These are phyloP conservation scores for Montipora capitata DNA, from an alignment of 92 coral and sea anemone genomes.

Conservation along the genomic window DNA sequence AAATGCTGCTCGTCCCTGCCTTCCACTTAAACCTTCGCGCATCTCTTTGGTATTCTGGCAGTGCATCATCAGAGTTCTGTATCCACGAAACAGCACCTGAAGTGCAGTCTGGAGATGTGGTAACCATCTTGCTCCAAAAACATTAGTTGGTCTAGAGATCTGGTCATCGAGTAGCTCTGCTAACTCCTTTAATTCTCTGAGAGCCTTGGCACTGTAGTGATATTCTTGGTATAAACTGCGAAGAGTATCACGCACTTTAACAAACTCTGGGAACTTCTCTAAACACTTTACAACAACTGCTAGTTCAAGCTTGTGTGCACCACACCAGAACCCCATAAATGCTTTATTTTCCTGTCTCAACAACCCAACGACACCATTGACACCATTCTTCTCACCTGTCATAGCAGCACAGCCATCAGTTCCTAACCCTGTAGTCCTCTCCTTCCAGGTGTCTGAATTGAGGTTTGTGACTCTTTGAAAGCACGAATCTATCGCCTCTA, in stretches of 20 bases:
- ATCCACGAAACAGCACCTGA: constrained; percentile 17
- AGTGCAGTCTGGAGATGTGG: constrained; percentile 44
- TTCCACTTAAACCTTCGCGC: not conserved
- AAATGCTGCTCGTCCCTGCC: constrained; percentile 16
- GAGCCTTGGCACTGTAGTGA: constrained; percentile 38
- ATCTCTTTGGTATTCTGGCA: constrained; percentile 37
- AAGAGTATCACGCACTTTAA: constrained; percentile 22
- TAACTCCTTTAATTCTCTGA: constrained; percentile 22
- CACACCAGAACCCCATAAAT: constrained; percentile 33
- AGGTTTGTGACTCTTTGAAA: constrained; percentile 22
- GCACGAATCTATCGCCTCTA: constrained; percentile 20
- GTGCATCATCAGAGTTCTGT: constrained; percentile 17
- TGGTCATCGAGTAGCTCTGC: constrained; percentile 26
- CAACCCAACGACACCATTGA: constrained; percentile 27
- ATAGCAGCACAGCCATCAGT: constrained; percentile 28
- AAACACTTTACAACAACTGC: constrained; percentile 29
- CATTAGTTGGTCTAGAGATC: constrained; percentile 30
- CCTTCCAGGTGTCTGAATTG: constrained; percentile 1
- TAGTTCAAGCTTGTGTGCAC: constrained; percentile 42
- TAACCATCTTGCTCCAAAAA: constrained; percentile 28
- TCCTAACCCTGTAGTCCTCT: constrained; percentile 15
- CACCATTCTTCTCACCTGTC: constrained; percentile 34
- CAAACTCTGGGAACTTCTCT: constrained; percentile 30
- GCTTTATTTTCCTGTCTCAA: not conserved
- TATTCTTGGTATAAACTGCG: constrained; percentile 39